These are phyloP conservation scores for Sarcophaga variegata DNA, from an alignment of 2,888 invertebrate genomes.

Conservation along the genomic window DNA sequence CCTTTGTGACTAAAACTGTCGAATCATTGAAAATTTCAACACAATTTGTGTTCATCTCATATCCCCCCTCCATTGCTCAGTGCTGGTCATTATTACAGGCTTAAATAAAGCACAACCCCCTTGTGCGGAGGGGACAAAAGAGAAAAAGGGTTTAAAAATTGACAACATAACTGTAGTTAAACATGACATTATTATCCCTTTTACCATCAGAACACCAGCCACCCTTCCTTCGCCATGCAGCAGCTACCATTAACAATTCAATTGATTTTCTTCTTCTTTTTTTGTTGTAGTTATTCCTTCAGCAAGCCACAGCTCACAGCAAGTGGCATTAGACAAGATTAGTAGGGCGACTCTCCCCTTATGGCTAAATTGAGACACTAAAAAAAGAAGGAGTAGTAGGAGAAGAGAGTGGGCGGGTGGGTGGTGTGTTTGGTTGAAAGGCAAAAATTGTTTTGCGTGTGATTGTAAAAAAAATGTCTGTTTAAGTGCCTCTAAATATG, in stretches of 20 bases:
- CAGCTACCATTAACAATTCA: background rate
- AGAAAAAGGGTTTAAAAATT: slow-evolving; percentile 27
- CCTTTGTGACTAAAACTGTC: no score
- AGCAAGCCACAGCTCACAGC: background rate
- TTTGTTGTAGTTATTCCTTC: background rate
- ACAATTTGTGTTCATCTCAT: slow-evolving; percentile 21
- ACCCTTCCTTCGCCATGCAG: background rate
- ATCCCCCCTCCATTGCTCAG: background rate
- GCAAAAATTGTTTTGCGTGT: background rate
- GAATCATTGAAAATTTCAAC: background rate
- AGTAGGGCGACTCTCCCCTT: background rate
- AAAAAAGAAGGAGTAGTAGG: background rate
- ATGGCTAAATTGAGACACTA: background rate
- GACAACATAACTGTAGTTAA: slow-evolving; percentile 33
- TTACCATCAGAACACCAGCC: background rate
- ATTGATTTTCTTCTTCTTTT: background rate
- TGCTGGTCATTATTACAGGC: background rate
- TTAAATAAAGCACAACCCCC: background rate
- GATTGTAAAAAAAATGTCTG: background rate
- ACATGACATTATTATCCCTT: slow-evolving; percentile 29
- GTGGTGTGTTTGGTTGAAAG: background rate
- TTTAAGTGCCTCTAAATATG: slow-evolving; percentile 28
- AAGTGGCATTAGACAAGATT: background rate
- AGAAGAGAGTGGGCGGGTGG: no score
- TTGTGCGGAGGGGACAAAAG: background rate